Evolutionary conservation across 2,888 invertebrate genomes (phyloP).

Genomic region (Acronicta psi): DNA sequence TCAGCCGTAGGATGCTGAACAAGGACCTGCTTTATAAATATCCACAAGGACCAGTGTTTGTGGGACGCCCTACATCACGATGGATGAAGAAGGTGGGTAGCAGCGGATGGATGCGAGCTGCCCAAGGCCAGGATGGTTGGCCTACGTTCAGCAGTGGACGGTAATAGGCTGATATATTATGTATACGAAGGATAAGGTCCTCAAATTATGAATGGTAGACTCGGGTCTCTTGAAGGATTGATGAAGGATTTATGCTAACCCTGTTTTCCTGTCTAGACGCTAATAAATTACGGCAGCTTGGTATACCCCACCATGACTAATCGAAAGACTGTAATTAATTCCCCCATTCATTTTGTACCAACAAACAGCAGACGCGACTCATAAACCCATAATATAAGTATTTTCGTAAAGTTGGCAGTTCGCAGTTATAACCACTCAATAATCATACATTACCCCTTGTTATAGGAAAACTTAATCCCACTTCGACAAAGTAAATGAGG

Average conservation of each 20-base stretch:
- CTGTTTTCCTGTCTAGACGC: constrained; percentile 42
- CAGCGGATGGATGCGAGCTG: too few relatives aligned
- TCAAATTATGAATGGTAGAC: constrained; percentile 27
- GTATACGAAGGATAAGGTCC: not conserved
- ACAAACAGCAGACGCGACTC: constrained; percentile 34
- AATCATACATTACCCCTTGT: constrained; percentile 35
- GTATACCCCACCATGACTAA: constrained; percentile 35
- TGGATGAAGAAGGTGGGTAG: too few relatives aligned
- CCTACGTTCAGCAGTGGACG: too few relatives aligned
- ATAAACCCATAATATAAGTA: constrained; percentile 36
- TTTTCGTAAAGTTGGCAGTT: constrained; percentile 21
- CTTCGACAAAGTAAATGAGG: constrained; percentile 47
- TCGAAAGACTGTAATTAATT: constrained; percentile 36
- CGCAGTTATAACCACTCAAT: constrained; percentile 30
- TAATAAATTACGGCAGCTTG: constrained; percentile 14
- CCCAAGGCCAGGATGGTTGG: too few relatives aligned
- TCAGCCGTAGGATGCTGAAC: too few relatives aligned
- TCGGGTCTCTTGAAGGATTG: constrained; percentile 26
- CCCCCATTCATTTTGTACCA: constrained; percentile 17
- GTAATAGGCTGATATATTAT: too few relatives aligned
- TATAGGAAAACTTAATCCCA: constrained; percentile 45
- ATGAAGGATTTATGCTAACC: constrained; percentile 17
- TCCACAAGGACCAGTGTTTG: too few relatives aligned
- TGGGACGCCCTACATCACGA: too few relatives aligned
- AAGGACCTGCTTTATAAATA: too few relatives aligned